Percentiles rank a stretch among this genome's conserved stretches.
Conservation (phyloP, 2,888 invertebrate species). For the Microplitis deprimator region DNA sequence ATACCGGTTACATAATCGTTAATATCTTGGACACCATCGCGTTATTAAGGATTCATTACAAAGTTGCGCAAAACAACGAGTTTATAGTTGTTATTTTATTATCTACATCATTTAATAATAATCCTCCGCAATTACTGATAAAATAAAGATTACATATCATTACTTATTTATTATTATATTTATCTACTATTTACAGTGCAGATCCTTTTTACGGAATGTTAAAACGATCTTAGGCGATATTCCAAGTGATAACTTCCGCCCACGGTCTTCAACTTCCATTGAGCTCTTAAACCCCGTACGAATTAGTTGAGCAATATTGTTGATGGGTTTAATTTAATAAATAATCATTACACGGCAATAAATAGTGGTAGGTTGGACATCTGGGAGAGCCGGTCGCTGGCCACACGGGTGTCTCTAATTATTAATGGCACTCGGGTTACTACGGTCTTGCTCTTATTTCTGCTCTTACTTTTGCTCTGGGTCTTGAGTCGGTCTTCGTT, state of each 20-base stretch:
- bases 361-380: constrained; percentile 55
- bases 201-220: no score
- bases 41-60: not conserved
- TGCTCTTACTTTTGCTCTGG: constrained; percentile 23
- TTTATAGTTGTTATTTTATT: not conserved
- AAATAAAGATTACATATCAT: not conserved
- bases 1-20: not conserved
- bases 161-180: not conserved
- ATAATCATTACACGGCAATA: constrained; percentile 68
- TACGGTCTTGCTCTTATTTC: constrained; percentile 36
- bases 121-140: not conserved
- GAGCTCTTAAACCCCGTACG: not conserved
- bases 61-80: not conserved
- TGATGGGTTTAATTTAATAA: constrained; percentile 66
- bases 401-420: constrained; percentile 51
- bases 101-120: not conserved
- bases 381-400: constrained; percentile 43
- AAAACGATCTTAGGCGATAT: no score
- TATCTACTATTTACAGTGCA: not conserved
- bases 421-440: constrained; percentile 46
- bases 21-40: not conserved
- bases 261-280: not conserved
- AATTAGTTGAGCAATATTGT: constrained; percentile 58
- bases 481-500: no score
- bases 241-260: not conserved